Evolutionary conservation across 2,113 vertebrate species (phyloP).

Genomic region (Rousettus leschenaultii): DNA sequence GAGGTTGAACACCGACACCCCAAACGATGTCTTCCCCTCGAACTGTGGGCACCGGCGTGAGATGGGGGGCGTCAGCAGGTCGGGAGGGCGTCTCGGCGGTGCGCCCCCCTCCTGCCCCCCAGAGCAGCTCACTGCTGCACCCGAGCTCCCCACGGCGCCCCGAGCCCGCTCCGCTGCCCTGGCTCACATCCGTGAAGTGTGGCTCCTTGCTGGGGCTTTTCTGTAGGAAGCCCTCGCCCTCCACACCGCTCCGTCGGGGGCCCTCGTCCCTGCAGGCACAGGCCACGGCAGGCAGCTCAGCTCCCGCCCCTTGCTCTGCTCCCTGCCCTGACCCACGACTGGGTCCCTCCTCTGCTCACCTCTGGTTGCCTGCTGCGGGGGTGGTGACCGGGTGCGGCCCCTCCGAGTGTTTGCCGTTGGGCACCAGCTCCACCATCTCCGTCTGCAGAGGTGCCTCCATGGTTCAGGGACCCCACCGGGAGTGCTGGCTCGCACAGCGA

Average conservation of each 20-base stretch:
- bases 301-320: background rate
- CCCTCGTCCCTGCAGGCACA: constrained; percentile 86
- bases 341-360: constrained; percentile 63
- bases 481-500: background rate
- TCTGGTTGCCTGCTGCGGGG: constrained; percentile 58
- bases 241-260: constrained; percentile 78
- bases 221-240: constrained; percentile 91
- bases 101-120: background rate
- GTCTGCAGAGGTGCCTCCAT: constrained; percentile 77
- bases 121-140: background rate
- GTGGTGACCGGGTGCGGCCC: background rate
- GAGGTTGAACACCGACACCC: constrained; percentile 99
- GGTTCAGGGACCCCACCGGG: background rate
- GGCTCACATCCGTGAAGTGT: constrained; percentile 92
- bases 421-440: constrained; percentile 86
- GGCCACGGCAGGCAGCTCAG: background rate
- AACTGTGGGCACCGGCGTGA: constrained; percentile 82
- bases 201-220: constrained; percentile 86
- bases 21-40: constrained; percentile 97
- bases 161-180: background rate
- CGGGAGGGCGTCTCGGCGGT: accelerated
- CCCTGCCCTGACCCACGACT: no score
- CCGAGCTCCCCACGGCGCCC: background rate
- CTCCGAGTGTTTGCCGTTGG: constrained; percentile 80
- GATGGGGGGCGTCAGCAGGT: background rate